Evolutionary conservation across 1,140 invertebrate genomes (phyloP).

Genomic region (Anthonomus grandis): DNA sequence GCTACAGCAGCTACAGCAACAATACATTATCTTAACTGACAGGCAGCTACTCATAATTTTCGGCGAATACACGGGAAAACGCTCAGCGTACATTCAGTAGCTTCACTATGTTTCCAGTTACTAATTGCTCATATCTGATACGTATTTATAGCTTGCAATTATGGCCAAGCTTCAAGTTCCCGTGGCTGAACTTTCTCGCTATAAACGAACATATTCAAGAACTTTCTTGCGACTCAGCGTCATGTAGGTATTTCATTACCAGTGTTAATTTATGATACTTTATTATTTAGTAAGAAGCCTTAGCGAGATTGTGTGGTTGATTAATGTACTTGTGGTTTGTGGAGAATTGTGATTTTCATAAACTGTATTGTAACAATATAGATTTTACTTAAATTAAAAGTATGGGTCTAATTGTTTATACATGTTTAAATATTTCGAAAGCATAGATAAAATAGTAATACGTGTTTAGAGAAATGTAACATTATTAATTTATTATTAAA

Average conservation of each 20-base stretch:
- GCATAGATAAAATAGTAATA: too few relatives aligned
- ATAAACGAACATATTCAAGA: constrained; percentile 39
- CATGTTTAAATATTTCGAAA: too few relatives aligned
- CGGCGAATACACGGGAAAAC: constrained; percentile 26
- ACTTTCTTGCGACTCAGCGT: constrained; percentile 42
- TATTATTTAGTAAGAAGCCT: constrained; percentile 42
- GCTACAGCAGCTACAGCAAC: too few relatives aligned
- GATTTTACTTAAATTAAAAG: too few relatives aligned
- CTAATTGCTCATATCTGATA: constrained; percentile 46
- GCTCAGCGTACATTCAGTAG: constrained; percentile 24
- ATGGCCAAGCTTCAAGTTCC: constrained; percentile 41
- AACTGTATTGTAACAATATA: too few relatives aligned
- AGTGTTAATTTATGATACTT: constrained; percentile 39
- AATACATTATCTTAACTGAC: constrained; percentile 8
- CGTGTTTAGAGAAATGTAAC: too few relatives aligned
- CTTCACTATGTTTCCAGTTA: constrained; percentile 31
- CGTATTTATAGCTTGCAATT: constrained; percentile 44
- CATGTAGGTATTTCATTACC: constrained; percentile 46
- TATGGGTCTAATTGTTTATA: too few relatives aligned
- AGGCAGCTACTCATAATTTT: constrained; percentile 24
- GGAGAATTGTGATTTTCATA: too few relatives aligned
- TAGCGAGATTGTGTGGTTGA: constrained; percentile 36
- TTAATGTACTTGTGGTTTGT: too few relatives aligned
- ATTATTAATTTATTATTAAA: too few relatives aligned
- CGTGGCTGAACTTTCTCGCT: constrained; percentile 34